Base-by-base conservation (phyloP, 2,113 vertebrate genomes). In the Apistogramma diplotaenia region DNA sequence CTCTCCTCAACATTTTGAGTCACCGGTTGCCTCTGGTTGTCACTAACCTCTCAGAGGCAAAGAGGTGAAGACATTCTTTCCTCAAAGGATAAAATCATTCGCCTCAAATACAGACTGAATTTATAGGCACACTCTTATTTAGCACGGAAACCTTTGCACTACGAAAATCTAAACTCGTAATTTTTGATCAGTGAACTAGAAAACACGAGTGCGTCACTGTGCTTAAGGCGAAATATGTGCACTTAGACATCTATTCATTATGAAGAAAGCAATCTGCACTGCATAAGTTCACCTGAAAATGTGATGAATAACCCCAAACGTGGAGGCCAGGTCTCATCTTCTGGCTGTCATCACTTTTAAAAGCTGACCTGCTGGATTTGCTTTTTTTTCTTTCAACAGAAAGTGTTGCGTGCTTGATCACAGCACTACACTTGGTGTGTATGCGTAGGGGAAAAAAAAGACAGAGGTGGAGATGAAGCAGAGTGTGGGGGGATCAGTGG, bases 401-500 rank as follows among this genome's bases (percentile, higher is more conserved):
- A 74, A 31, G 15, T 46, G 19, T 40, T 12, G 27, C 46, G 31
- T 72, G 55, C 35, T 19, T 37, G 23, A 29, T 49, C n/a, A 46
- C 21, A 78, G 4, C 3, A 8, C 7, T 33, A 23, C 29, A 71
- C 37, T 70, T 23, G 33, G 46, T 8, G 49, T 37, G 19, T 40
- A 23, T 46, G 59, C 49, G 40, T 27, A 6, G 16, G 13, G 19
- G 8, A 57, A 60, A 40, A 18, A 58, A 8, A 21, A 5, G 3
- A 56, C 10, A 54, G 35, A 74, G 35, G 55, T n/a, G 19, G 37
- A 43, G 60, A 84, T 9, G 27, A 40, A 67, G 78, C 59, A 54
- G 27, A 29, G 31, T 12, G 18, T 19, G 79, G 81, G 80, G 43
- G 81, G 77, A 31, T 79, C 62, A 80, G 40, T 21, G 15, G 71